Percentiles rank a stretch among this genome's conserved stretches.
These are phyloP conservation scores for Clunio marinus DNA, from an alignment of 2,888 invertebrate species.

Conservation along the genomic window DNA sequence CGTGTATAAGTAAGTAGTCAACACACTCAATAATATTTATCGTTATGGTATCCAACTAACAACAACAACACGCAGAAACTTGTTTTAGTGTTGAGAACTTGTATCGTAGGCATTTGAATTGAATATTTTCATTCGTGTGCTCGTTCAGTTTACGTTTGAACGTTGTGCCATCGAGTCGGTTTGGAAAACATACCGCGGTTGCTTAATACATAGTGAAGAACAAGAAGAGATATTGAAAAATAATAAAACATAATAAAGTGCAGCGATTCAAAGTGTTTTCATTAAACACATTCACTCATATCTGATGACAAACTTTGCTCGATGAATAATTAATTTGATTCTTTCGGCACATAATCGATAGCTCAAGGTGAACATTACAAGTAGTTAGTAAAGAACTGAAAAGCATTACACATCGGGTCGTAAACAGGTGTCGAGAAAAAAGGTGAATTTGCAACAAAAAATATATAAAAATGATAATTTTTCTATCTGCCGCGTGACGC, in stretches of 20 bases:
- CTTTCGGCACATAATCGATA: constrained; percentile 8
- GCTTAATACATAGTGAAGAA: background rate
- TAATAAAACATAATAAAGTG: constrained; percentile 5
- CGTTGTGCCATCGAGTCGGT: constrained; percentile 29
- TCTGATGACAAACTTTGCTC: constrained; percentile 24
- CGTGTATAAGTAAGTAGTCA: background rate
- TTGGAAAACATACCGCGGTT: background rate
- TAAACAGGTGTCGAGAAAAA: background rate
- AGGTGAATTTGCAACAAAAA: background rate
- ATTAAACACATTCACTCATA: background rate
- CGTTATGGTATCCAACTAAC: constrained; percentile 18
- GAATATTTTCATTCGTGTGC: background rate
- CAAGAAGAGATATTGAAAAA: background rate
- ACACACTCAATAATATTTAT: background rate
- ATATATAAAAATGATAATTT: background rate
- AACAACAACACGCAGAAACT: background rate
- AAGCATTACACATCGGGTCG: background rate
- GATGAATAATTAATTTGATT: constrained; percentile 3
- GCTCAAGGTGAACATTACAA: background rate
- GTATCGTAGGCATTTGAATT: background rate
- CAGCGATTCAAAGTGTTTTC: constrained; percentile 11
- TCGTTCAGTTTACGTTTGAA: constrained; percentile 15
- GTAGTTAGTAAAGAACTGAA: no score
- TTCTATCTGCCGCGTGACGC: no score
- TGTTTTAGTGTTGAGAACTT: background rate